phyloP scores from a whole-genome alignment of 2,113 vertebrate species.

The Macquaria australasica region DNA sequence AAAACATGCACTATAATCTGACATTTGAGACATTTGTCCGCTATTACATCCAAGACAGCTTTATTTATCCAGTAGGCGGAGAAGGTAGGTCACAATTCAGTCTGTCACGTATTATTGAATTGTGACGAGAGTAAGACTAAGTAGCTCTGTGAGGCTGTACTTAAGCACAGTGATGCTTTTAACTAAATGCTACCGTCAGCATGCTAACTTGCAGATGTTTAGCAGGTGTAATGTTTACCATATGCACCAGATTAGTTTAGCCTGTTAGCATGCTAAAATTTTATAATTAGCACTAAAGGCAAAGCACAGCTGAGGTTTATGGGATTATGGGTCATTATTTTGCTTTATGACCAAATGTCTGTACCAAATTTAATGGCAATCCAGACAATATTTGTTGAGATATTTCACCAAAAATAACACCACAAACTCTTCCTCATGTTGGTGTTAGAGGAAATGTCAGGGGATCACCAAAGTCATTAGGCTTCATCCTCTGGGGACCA shows the following conservation, averaged over 20 bases:
- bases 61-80: constrained; percentile 1
- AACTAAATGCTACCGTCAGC: constrained; percentile 7
- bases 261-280: neutral
- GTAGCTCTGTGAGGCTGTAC: constrained; percentile 7
- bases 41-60: constrained; percentile 10
- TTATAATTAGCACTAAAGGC: neutral
- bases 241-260: neutral
- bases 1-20: constrained; percentile 10
- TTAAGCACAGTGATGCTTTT: constrained; percentile 4
- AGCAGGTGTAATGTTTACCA: neutral
- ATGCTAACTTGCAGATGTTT: neutral
- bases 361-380: neutral
- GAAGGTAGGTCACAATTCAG: constrained; percentile 3
- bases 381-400: neutral
- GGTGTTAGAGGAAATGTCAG: neutral
- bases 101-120: constrained; percentile 37
- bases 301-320: neutral
- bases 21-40: constrained; percentile 18
- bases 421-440: too few relatives aligned
- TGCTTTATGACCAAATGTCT: too few relatives aligned
- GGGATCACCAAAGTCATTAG: neutral
- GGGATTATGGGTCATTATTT: neutral
- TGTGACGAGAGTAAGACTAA: constrained; percentile 17
- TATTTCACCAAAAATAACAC: neutral
- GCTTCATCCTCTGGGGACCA: neutral